A percentile compares a stretch with the other conserved stretches of the same genome.
Evolutionary conservation across 1,140 invertebrate species (phyloP).

Genomic region (Scaptomyza pallida): DNA sequence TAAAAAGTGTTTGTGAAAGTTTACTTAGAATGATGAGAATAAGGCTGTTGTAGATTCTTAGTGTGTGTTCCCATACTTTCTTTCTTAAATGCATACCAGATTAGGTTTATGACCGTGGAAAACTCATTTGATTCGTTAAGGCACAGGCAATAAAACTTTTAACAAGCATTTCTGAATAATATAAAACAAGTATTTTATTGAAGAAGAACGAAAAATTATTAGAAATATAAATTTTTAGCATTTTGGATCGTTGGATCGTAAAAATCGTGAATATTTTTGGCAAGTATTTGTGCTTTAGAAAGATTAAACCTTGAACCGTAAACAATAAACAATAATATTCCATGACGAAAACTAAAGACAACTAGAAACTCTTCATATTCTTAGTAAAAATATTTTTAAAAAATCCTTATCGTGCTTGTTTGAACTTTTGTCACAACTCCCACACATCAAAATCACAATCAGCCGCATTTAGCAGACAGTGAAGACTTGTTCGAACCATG

Average conservation of each 20-base stretch:
- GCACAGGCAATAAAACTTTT: neutral
- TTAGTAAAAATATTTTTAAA: too few species aligned
- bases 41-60: neutral
- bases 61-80: conserved; percentile 9
- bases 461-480: conserved; percentile 12
- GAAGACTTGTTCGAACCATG: neutral
- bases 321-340: neutral
- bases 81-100: neutral
- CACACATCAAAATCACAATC: conserved; percentile 16
- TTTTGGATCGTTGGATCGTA: neutral
- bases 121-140: neutral
- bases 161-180: too few species aligned
- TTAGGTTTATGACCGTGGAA: neutral
- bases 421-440: too few species aligned
- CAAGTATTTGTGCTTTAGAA: neutral
- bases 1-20: neutral
- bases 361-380: too few species aligned
- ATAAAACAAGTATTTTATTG: too few species aligned
- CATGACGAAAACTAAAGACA: neutral
- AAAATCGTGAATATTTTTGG: neutral
- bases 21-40: neutral
- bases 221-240: neutral
- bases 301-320: too few species aligned
- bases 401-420: too few species aligned
- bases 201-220: neutral